Conservation (phyloP, 2,113 vertebrate species). For the Neofelis nebulosa region DNA sequence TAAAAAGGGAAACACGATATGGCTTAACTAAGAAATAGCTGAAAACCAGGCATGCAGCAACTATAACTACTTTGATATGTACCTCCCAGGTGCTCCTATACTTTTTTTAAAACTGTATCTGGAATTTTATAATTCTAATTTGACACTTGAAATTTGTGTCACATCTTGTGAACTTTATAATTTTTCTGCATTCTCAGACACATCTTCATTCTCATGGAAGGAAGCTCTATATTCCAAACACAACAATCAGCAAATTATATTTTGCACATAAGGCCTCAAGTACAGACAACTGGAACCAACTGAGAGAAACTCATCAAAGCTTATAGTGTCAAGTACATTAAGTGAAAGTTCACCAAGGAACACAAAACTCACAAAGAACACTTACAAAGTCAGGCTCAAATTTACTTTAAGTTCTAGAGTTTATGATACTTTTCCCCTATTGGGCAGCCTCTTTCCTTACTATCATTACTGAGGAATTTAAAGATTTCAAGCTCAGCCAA, state of each 20-base stretch:
- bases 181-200: slow-evolving; percentile 33
- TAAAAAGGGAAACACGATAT: not conserved
- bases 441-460: not conserved
- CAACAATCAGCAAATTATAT: not conserved
- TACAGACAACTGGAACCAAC: not conserved
- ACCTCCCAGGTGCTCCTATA: not conserved
- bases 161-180: not conserved
- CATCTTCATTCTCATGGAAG: not conserved
- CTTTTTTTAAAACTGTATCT: not conserved
- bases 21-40: not conserved
- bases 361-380: not conserved
- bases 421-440: not conserved
- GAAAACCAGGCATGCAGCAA: not conserved
- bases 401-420: not conserved
- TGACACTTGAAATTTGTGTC: not conserved
- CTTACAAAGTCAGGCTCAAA: not conserved
- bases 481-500: not conserved
- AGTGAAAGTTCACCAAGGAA: not conserved
- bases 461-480: not conserved
- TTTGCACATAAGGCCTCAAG: not conserved
- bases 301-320: not conserved
- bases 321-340: not conserved
- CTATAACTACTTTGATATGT: not conserved
- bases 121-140: not conserved
- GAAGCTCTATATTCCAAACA: not conserved